phyloP scores from a whole-genome alignment of 2,113 vertebrate genomes.

The Elephas maximus region DNA sequence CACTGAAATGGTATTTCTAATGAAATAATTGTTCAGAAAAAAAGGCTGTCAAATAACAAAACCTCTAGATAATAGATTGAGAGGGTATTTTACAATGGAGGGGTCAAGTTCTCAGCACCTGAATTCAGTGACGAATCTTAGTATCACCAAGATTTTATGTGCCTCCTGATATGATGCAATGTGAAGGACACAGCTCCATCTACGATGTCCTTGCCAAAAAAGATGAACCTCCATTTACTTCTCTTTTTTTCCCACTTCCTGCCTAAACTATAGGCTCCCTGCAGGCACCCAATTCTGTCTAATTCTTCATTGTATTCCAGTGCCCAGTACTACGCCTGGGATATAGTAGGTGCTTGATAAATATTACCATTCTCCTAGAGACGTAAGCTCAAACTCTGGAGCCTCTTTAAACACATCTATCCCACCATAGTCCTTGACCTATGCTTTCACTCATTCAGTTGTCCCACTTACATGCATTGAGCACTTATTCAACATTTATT shows the following conservation, averaged over 20 bases:
- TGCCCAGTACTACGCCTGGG: not conserved
- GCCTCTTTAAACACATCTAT: not conserved
- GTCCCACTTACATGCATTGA: not conserved
- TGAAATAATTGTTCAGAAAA: conserved; percentile 57
- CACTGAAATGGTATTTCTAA: not conserved
- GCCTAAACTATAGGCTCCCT: not conserved
- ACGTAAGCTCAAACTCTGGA: not conserved
- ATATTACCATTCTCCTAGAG: not conserved
- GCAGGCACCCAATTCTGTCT: not conserved
- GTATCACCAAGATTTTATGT: not conserved
- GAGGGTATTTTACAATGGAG: not conserved
- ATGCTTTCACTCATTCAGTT: not conserved
- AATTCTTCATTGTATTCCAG: not conserved
- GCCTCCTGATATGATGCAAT: not conserved
- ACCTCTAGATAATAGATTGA: not conserved
- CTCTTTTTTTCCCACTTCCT: not conserved
- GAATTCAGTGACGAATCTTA: not conserved
- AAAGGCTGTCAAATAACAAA: not conserved
- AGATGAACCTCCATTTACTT: not conserved
- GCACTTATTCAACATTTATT: not conserved
- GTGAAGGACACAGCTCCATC: not conserved
- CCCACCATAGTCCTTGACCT: not conserved
- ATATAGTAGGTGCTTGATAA: not conserved
- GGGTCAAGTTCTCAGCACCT: not conserved
- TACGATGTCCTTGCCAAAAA: not conserved